Evolutionary conservation across 2,888 invertebrate genomes (phyloP), one percentile per base, ranked within the genome.

Genomic region (Acanthosepion esculentum): DNA sequence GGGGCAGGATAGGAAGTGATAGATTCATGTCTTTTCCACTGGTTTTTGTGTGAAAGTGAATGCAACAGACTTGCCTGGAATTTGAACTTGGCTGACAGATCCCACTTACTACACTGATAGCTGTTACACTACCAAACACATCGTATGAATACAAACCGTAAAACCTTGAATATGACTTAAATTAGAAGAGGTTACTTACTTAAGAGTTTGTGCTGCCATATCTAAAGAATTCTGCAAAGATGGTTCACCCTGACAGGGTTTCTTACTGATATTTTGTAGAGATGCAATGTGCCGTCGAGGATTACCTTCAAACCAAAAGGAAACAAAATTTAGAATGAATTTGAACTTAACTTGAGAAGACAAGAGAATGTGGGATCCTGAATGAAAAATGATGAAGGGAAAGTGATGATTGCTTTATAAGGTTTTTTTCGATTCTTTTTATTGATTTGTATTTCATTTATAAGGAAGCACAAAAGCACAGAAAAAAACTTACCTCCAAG

Each of bases 221-320:
- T 99, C 99, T 94, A 99, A 97, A 0, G 99, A 98, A 97, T 99
- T 99, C 98, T 99, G 99, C 94, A 99, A 97, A 0, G 99, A 99
- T 0, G 99, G 99, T 97, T 99, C 99, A 0, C 99, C 99, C 92
- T 98, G 98, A 95, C 99, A 98, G 26, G 98, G 97, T 48, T 98
- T 98, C 96, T 98, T 98, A 94, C 98, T 98, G 64, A 98, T 94
- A 95, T 97, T 97, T 95, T 97, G 97, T 50, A 98, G 95, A 6
- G 97, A 96, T n/a, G 96, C 97, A 94, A 97, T 97, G 95, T 98
- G 97, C 29, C 97, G 96, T 94, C 97, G 97, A 10, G 97, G 97
- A 96, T 98, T 98, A n/a, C 98, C 98, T 98, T 96, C 18, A 78
- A 78, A 15, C 8, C 33, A 78, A n/a, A 78, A n/a, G n/a, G n/a